Percentiles rank a stretch among this genome's conserved stretches.
phyloP scores from a whole-genome alignment of 2,797 vertebrate species.

The Falco novaeseelandiae region DNA sequence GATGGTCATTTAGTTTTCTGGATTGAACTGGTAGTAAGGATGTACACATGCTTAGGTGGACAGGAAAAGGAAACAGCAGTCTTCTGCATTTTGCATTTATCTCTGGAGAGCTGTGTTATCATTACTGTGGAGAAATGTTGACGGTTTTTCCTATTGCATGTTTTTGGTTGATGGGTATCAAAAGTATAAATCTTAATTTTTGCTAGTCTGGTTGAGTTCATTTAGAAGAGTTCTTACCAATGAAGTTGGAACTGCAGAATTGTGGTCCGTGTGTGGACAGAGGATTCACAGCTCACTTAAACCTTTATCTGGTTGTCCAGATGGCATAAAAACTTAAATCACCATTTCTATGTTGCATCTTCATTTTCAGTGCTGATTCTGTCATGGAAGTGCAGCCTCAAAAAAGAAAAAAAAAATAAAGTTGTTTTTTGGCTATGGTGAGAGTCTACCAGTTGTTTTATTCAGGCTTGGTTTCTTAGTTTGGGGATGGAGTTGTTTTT shows the following conservation, averaged over 20 bases:
- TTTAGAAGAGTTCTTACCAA: not conserved
- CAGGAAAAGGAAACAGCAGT: not conserved
- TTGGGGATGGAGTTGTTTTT: not conserved
- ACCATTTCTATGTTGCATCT: not conserved
- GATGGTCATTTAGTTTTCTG: not conserved
- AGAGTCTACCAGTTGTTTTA: not conserved
- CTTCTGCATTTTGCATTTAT: not conserved
- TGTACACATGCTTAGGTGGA: not conserved
- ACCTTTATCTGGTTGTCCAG: not conserved
- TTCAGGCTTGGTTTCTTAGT: not conserved
- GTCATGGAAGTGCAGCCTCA: not conserved
- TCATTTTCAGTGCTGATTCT: not conserved
- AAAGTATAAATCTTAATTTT: not conserved
- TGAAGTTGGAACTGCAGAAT: not conserved
- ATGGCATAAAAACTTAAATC: not conserved
- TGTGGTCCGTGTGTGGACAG: not conserved
- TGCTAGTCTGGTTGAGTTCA: not conserved
- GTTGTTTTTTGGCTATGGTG: not conserved
- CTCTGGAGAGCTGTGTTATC: not conserved
- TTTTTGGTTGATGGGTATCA: not conserved
- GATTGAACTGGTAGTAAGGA: not conserved
- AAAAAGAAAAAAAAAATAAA: not conserved
- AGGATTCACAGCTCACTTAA: not conserved
- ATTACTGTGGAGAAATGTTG: not conserved
- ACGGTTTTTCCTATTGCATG: not conserved